Evolutionary conservation across 2,113 vertebrate species (phyloP).

Genomic region (Etia nguti): DNA sequence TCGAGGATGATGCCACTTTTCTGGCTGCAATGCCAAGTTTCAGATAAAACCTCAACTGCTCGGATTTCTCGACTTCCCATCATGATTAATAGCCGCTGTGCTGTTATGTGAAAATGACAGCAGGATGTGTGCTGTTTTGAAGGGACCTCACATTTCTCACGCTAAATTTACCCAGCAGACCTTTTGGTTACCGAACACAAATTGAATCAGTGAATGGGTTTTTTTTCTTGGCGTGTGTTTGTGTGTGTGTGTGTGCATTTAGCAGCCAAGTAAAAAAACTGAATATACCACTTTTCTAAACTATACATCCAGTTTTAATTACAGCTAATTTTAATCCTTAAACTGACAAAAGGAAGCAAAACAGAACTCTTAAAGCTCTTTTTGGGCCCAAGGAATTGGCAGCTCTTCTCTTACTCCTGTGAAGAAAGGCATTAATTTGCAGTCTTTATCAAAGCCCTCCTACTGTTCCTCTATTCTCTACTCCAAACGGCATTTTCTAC

Average conservation of each 20-base stretch:
- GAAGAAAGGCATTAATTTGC: neutral
- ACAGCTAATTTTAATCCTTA: neutral
- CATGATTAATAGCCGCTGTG: conserved; percentile 13
- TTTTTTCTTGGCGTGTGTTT: neutral
- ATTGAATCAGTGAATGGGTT: neutral
- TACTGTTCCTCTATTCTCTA: conserved; percentile 10
- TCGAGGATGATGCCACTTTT: neutral
- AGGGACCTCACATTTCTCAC: neutral
- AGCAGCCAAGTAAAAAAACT: neutral
- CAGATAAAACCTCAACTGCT: conserved; percentile 42
- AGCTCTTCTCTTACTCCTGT: neutral
- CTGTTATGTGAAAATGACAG: conserved; percentile 15
- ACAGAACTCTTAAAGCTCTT: neutral
- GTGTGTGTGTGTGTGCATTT: neutral
- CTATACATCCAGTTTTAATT: neutral
- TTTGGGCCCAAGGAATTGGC: neutral
- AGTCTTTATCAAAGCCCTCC: conserved; percentile 17
- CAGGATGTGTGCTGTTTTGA: conserved; percentile 40
- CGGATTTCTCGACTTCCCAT: conserved; percentile 21
- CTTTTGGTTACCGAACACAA: neutral
- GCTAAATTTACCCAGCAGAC: neutral
- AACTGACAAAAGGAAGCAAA: neutral
- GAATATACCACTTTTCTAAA: neutral
- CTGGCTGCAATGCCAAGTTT: neutral
- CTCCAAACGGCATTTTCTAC: conserved; percentile 8